Evolutionary conservation across 2,113 vertebrate genomes (phyloP).

Genomic region (Pleuronectes platessa): DNA sequence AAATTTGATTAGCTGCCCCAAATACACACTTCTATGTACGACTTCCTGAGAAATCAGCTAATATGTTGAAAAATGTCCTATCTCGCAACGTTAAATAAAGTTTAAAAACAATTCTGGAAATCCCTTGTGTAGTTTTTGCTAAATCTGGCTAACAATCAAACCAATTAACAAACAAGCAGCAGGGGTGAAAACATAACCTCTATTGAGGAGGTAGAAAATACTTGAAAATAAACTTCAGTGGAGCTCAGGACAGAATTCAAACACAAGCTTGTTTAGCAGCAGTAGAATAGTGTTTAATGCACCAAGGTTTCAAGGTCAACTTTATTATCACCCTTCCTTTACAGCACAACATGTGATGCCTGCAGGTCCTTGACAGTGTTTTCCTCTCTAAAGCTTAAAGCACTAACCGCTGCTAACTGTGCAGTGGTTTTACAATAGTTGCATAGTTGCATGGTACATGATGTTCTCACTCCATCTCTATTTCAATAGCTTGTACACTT

Average conservation of each 20-base stretch:
- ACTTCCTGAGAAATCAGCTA: too few relatives aligned
- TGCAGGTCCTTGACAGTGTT: neutral
- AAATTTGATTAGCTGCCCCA: too few relatives aligned
- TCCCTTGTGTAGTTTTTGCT: too few relatives aligned
- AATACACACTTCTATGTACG: too few relatives aligned
- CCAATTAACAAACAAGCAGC: too few relatives aligned
- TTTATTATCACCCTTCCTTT: neutral
- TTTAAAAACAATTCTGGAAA: too few relatives aligned
- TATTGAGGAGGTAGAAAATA: too few relatives aligned
- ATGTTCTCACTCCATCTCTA: conserved; percentile 11
- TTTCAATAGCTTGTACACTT: conserved; percentile 7
- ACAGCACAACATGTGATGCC: neutral
- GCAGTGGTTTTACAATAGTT: conserved; percentile 4
- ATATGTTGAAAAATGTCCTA: too few relatives aligned
- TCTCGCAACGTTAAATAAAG: too few relatives aligned
- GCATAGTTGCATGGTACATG: neutral
- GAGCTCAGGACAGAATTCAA: neutral
- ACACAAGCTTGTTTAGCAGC: neutral
- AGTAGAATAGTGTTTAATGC: neutral
- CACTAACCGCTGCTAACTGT: neutral
- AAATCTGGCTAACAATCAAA: too few relatives aligned
- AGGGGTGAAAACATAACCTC: too few relatives aligned
- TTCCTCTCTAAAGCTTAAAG: conserved; percentile 1
- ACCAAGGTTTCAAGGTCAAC: neutral
- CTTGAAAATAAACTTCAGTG: too few relatives aligned